These are phyloP conservation scores for Octodon degus DNA, from an alignment of 2,113 vertebrate species.

Conservation along the genomic window DNA sequence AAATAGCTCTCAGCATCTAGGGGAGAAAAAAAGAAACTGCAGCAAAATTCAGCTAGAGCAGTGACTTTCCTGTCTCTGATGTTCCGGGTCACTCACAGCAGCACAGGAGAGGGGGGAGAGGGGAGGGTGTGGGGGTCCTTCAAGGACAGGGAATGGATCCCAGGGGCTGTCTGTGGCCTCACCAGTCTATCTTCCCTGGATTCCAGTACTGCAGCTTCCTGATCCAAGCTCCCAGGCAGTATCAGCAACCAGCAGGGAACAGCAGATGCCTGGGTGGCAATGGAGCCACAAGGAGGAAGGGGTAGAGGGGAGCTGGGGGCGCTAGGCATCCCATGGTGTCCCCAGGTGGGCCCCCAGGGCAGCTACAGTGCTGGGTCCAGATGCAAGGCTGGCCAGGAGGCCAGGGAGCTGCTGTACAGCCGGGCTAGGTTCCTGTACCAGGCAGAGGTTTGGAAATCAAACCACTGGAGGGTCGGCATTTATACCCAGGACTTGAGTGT, in stretches of 20 bases:
- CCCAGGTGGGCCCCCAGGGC: neutral
- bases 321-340: neutral
- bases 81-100: slow-evolving; percentile 15
- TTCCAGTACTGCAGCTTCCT: neutral
- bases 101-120: accelerated
- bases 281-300: no score
- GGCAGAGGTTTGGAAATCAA: neutral
- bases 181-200: neutral
- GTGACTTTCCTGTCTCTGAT: slow-evolving; percentile 59
- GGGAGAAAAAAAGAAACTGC: slow-evolving; percentile 76
- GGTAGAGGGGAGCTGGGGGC: neutral
- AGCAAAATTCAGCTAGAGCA: slow-evolving; percentile 75
- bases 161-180: accelerated
- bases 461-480: neutral
- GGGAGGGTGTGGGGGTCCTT: neutral
- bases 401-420: neutral
- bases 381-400: no score
- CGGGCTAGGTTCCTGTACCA: neutral
- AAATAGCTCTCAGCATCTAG: slow-evolving; percentile 80
- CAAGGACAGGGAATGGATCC: neutral
- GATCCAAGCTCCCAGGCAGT: neutral
- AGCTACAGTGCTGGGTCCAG: neutral
- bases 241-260: neutral
- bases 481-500: neutral
- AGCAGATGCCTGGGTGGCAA: accelerated